Conservation (phyloP, 2,113 vertebrate genomes). For the Prolemur simus region DNA sequence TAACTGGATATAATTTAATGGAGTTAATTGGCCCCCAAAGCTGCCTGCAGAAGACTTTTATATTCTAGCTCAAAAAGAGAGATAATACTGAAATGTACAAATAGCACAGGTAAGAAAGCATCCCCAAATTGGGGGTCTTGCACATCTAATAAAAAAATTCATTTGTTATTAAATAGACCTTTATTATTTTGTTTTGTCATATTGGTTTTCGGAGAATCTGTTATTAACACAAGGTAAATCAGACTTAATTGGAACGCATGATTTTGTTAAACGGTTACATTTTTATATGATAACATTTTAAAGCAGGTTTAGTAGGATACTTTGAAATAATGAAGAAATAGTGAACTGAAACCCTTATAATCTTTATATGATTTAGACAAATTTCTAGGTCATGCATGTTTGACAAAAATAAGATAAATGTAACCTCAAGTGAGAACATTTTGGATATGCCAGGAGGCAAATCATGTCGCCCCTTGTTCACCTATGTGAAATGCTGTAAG, state of each 20-base stretch:
- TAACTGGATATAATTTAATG: slow-evolving; percentile 73
- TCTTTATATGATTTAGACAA: slow-evolving; percentile 36
- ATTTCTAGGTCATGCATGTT: slow-evolving; percentile 31
- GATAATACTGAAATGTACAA: slow-evolving; percentile 32
- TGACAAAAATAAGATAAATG: slow-evolving; percentile 35
- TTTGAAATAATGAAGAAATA: slow-evolving; percentile 16
- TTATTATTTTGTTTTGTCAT: slow-evolving; percentile 30
- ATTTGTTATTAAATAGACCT: slow-evolving; percentile 33
- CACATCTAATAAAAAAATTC: slow-evolving; percentile 48
- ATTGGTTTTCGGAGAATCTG: slow-evolving; percentile 29
- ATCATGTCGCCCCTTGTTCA: background rate
- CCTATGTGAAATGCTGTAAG: background rate
- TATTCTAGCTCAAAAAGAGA: slow-evolving; percentile 59
- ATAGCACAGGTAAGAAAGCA: slow-evolving; percentile 44
- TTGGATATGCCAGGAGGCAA: background rate
- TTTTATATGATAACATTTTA: slow-evolving; percentile 31
- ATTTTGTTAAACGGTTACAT: slow-evolving; percentile 33
- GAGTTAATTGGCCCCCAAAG: slow-evolving; percentile 74
- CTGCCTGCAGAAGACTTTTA: slow-evolving; percentile 60
- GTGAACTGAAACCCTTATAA: background rate
- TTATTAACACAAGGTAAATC: slow-evolving; percentile 47
- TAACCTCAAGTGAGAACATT: background rate
- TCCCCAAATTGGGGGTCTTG: background rate
- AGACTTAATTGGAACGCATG: background rate
- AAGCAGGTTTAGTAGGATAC: slow-evolving; percentile 29